Base-by-base conservation (phyloP, 2,797 vertebrate species). In the Periparus ater region DNA sequence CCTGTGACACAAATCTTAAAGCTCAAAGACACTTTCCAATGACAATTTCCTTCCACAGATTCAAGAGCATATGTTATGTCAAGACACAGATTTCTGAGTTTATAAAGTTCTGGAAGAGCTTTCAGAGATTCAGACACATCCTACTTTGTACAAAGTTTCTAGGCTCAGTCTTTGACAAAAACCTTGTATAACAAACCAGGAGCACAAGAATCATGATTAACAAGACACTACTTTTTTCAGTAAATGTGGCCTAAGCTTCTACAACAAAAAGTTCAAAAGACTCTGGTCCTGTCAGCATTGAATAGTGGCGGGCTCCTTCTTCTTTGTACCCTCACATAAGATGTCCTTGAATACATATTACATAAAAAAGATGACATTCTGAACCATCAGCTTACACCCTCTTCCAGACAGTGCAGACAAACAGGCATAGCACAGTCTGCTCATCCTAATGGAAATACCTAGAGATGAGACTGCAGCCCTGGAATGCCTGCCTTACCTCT, bases 11-110 rank as follows among this genome's bases (percentile, higher is more conserved):
- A 80, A 93, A 51, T 29, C 38, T 55, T 61, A 88, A 45, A 91
- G 62, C 66, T 78, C 45, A 50, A 88, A 89, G 57, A 17, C 30
- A 15, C 47, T 88, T 92, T 42, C 26, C 50, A 91, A 45, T 48
- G 29, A 77, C 62, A 70, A 77, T 25, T 78, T 80, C 29, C 23
- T 34, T 89, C 58, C 45, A 78, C 25, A 87, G 63, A 94, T 57
- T 80, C 81, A 72, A 74, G 12, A 85, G 47, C 72, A 83, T 75
- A 55, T 84, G 73, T 62, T 91, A 88, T 11, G 25, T 58, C 70
- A 95, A 93, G 88, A 75, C 21, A 87, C 13, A 91, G 51, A 94
- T 66, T 93, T 84, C 73, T 32, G 82, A 71, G 67, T 72, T 72
- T n/a, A 78, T 51, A 11, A 78, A 75, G 76, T 78, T 89, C 51